Evolutionary conservation across 2,113 vertebrate genomes (phyloP).

Genomic region (Corythornis madagascariensis): DNA sequence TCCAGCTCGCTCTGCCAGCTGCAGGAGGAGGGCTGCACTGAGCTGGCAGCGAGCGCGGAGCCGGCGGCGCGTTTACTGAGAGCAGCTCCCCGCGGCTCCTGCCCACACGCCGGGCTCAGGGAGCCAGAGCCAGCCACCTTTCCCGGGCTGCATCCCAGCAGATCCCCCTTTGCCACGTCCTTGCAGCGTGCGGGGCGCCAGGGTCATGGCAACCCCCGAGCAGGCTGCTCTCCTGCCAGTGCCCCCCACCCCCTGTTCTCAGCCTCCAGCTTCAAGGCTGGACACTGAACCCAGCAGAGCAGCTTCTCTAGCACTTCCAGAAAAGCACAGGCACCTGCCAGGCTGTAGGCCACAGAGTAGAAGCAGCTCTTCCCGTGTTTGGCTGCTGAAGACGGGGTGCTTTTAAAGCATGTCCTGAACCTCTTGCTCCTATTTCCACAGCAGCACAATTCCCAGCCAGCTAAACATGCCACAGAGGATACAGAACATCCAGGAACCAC

Average conservation of each 20-base stretch:
- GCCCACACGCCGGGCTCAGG: too few relatives aligned
- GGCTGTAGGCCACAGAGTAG: not conserved
- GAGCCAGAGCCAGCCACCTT: too few relatives aligned
- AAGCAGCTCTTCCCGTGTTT: not conserved
- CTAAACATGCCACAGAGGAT: not conserved
- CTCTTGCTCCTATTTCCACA: not conserved
- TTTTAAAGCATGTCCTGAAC: not conserved
- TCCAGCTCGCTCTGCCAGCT: too few relatives aligned
- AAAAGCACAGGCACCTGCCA: not conserved
- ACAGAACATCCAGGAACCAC: not conserved
- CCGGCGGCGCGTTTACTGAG: too few relatives aligned
- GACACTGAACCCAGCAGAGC: not conserved
- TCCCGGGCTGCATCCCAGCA: too few relatives aligned
- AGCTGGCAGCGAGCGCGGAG: too few relatives aligned
- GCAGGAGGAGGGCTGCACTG: too few relatives aligned
- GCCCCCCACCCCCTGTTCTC: not conserved
- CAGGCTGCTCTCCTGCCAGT: fast-evolving
- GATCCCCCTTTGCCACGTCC: too few relatives aligned
- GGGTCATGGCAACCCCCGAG: fast-evolving
- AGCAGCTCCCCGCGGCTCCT: too few relatives aligned
- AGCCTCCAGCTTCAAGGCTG: not conserved
- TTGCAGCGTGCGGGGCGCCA: too few relatives aligned
- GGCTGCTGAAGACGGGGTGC: not conserved
- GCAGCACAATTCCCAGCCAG: not conserved
- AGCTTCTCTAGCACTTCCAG: not conserved